These are phyloP conservation scores for Xyrichtys novacula DNA, from an alignment of 2,797 vertebrate genomes.

Conservation along the genomic window DNA sequence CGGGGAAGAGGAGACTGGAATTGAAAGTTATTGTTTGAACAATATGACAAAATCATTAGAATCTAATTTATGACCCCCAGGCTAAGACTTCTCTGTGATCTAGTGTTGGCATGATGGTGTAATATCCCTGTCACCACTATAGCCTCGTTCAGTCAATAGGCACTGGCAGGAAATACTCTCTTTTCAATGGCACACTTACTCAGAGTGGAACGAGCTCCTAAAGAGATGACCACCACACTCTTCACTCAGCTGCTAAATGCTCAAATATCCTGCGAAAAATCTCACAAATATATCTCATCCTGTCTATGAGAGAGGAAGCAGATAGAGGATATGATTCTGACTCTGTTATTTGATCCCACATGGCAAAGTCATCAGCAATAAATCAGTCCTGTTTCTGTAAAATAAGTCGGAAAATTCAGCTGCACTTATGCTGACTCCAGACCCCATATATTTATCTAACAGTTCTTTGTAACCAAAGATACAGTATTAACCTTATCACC, in stretches of 20 bases:
- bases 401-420: conserved; percentile 5
- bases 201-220: conserved; percentile 54
- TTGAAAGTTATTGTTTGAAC: conserved; percentile 86
- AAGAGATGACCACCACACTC: conserved; percentile 31
- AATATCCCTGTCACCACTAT: conserved; percentile 72
- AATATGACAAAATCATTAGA: conserved; percentile 93
- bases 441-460: not conserved
- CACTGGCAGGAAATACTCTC: conserved; percentile 69
- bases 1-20: conserved; percentile 77
- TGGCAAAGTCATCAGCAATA: not conserved
- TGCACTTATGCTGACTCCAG: not conserved
- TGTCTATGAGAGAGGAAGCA: conserved; percentile 31
- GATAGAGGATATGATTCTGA: conserved; percentile 32
- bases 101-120: conserved; percentile 70
- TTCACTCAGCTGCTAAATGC: conserved; percentile 34
- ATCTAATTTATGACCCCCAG: conserved; percentile 87
- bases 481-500: not conserved
- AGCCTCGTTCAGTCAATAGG: conserved; percentile 68
- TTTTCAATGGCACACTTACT: conserved; percentile 60
- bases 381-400: conserved; percentile 4
- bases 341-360: conserved; percentile 16
- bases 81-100: conserved; percentile 80
- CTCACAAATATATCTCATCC: conserved; percentile 35
- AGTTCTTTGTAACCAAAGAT: not conserved
- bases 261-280: conserved; percentile 31